These are phyloP conservation scores for Iphiclides podalirius DNA, from an alignment of 2,888 invertebrate genomes.

Conservation along the genomic window DNA sequence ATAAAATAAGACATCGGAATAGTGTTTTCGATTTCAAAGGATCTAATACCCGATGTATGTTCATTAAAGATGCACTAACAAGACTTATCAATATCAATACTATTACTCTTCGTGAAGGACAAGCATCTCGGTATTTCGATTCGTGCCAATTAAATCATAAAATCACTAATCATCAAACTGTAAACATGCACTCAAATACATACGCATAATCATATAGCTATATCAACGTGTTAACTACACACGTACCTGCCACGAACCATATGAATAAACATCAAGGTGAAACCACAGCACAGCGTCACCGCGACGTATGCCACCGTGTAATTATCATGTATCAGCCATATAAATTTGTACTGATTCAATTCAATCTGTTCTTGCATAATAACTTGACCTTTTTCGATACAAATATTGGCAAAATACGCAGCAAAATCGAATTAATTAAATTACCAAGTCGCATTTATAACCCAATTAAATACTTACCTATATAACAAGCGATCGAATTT, in stretches of 20 bases:
- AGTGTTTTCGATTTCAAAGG: no score
- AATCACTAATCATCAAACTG: constrained; percentile 35
- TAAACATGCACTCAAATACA: neutral
- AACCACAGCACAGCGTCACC: constrained; percentile 47
- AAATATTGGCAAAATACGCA: neutral
- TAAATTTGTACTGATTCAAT: constrained; percentile 30
- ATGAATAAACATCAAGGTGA: constrained; percentile 75
- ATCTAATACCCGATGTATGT: no score
- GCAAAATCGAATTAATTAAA: neutral
- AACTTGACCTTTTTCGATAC: constrained; percentile 20
- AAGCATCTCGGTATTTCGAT: no score
- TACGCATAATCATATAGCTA: constrained; percentile 34
- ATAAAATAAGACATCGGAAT: no score
- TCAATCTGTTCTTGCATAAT: constrained; percentile 29
- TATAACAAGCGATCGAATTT: neutral
- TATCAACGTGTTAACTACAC: constrained; percentile 35
- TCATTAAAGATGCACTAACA: no score
- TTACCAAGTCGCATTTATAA: no score
- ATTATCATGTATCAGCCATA: constrained; percentile 34
- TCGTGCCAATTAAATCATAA: constrained; percentile 25
- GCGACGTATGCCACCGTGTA: constrained; percentile 39
- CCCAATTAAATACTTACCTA: neutral
- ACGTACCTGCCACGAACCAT: constrained; percentile 56
- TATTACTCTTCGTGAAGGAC: no score
- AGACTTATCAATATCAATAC: no score